Base-by-base conservation (phyloP, 2,113 vertebrate genomes). In the Antechinus stuartii region DNA sequence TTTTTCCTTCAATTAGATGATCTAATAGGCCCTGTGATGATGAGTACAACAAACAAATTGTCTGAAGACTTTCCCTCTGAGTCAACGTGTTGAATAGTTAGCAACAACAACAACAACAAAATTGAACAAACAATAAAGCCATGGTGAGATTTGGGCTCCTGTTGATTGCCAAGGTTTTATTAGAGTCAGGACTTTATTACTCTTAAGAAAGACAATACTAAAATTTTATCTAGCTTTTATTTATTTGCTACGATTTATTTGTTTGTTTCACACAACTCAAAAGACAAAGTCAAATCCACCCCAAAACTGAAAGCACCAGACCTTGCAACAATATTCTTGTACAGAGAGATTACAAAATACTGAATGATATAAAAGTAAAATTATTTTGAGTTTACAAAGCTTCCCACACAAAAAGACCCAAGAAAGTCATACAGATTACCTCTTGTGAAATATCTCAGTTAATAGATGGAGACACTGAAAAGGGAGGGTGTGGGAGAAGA, bases 21-120 rank as follows among this genome's bases (percentile, higher is more conserved):
- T 98, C 98, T 98, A 98, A 98, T 94, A 97, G 97, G 97, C 95
- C 98, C 97, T 91, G 93, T 98, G 98, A 98, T 95, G 96, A 98
- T 98, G 95, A 98, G 97, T 94, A 98, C 96, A 98, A 98, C 97
- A 97, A 98, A 98, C 96, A 97, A 98, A 97, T 95, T 97, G 97
- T 98, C 97, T 98, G 97, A 97, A 95, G 95, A 95, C 50, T 94
- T 96, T 94, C 55, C 89, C 55, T 96, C 91, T 92, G 93, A 96
- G 84, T 94, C 95, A 94, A 94, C 90, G 92, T 90, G 98, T 97
- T 96, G 97, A 98, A 97, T 95, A 97, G 96, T 96, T 97, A 97
- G 97, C 97, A 96, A 96, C 26, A 24, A 68, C 94, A 97, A 98
- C 90, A 97, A 97, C 61, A 96, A 96, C 19, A 55, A 55, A 4